Evolutionary conservation across 2,113 vertebrate species (phyloP).

Genomic region (Nerophis lumbriciformis): DNA sequence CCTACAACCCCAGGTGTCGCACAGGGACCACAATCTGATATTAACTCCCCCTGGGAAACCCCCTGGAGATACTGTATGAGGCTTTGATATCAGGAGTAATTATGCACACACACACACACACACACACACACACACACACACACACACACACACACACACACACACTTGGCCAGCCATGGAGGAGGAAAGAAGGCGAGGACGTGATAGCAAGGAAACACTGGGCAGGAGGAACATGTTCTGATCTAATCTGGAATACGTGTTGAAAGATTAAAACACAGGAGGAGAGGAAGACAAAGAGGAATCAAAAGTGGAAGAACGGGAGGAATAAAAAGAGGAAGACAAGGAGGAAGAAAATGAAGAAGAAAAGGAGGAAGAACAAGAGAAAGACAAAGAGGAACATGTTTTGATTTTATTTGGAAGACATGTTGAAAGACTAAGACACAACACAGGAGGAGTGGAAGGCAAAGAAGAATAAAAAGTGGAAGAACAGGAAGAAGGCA

Average conservation of each 20-base stretch:
- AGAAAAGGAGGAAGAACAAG: no score
- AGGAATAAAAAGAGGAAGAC: no score
- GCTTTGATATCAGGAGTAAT: slow-evolving; percentile 74
- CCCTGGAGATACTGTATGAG: slow-evolving; percentile 60
- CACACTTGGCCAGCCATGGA: slow-evolving; percentile 42
- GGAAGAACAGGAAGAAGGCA: no score
- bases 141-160: slow-evolving; percentile 13
- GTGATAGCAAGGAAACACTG: slow-evolving; percentile 62
- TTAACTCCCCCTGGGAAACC: slow-evolving; percentile 66
- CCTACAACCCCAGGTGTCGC: slow-evolving; percentile 57
- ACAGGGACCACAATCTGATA: slow-evolving; percentile 65
- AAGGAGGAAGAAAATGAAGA: no score
- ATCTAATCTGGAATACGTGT: slow-evolving; percentile 47
- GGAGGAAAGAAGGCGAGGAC: slow-evolving; percentile 60
- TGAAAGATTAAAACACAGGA: no score
- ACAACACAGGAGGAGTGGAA: no score
- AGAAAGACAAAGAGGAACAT: no score
- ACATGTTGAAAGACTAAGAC: no score
- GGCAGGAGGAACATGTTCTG: slow-evolving; percentile 61
- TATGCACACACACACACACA: slow-evolving; percentile 36
- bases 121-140: slow-evolving; percentile 7
- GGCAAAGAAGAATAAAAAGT: no score
- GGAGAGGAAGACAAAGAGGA: no score
- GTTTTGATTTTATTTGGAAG: no score
- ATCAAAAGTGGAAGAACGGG: no score